phyloP scores from a whole-genome alignment of 2,797 vertebrate species.

The Sebastes iracundus region DNA sequence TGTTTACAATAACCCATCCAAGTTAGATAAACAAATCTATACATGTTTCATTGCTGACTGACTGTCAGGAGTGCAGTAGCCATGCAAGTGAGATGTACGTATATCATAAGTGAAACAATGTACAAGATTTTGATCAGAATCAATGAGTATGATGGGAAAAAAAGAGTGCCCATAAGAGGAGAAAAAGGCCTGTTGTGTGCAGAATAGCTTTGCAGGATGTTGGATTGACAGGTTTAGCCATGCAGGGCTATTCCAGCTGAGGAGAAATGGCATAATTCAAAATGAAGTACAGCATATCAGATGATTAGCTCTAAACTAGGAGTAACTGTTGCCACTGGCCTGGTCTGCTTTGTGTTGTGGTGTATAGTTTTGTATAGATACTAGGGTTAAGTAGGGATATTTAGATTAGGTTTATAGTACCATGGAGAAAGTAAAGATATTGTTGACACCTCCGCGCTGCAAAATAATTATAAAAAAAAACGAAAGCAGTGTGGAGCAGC shows the following conservation, averaged over 20 bases:
- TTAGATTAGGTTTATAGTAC: constrained; percentile 55
- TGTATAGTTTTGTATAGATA: constrained; percentile 69
- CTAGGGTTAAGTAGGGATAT: constrained; percentile 52
- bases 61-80: background rate
- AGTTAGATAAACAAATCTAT: background rate
- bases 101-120: background rate
- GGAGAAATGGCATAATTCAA: background rate
- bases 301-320: constrained; percentile 36
- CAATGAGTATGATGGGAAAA: background rate
- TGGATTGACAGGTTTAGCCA: background rate
- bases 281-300: constrained; percentile 28
- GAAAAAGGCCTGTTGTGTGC: background rate
- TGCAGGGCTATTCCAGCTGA: background rate
- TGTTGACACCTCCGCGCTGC: constrained; percentile 67
- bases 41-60: background rate
- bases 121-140: background rate
- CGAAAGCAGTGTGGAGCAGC: constrained; percentile 59
- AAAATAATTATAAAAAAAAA: background rate
- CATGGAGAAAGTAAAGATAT: constrained; percentile 36
- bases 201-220: background rate
- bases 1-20: constrained; percentile 13
- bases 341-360: constrained; percentile 63
- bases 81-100: background rate
- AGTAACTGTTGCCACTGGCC: constrained; percentile 36
- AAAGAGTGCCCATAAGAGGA: background rate